These are phyloP conservation scores for Protophormia terraenovae DNA, from an alignment of 2,888 invertebrate genomes.

Conservation along the genomic window DNA sequence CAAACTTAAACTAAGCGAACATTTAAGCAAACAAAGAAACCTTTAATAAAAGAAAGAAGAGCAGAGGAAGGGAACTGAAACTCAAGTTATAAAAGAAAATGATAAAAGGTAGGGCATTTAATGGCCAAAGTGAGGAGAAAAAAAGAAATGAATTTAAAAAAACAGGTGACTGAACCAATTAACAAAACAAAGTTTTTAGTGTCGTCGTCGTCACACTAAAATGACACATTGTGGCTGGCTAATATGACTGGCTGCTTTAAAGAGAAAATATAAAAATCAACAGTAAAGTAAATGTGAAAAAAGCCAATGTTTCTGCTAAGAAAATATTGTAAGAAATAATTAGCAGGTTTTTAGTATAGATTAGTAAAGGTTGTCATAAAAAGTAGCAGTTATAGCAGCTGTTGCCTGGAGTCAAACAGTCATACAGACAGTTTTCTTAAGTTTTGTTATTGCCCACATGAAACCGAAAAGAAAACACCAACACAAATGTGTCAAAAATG, in stretches of 20 bases:
- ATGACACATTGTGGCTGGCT: slow-evolving; percentile 43
- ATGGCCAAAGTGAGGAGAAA: slow-evolving; percentile 4
- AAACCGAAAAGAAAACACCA: neutral
- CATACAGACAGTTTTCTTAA: neutral
- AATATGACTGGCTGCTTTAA: neutral
- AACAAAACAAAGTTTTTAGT: slow-evolving; percentile 71
- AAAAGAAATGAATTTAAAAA: slow-evolving; percentile 6
- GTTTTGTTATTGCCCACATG: neutral
- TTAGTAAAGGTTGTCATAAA: slow-evolving; percentile 64
- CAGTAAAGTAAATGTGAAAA: neutral
- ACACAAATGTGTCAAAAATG: slow-evolving; percentile 53
- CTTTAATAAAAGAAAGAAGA: neutral
- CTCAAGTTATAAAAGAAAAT: slow-evolving; percentile 12
- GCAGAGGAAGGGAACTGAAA: neutral
- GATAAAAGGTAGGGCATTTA: slow-evolving; percentile 15
- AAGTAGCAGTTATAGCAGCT: slow-evolving; percentile 52
- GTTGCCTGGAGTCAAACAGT: slow-evolving; percentile 44
- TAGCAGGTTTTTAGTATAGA: slow-evolving; percentile 62
- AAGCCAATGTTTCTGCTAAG: neutral
- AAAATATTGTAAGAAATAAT: slow-evolving; percentile 56
- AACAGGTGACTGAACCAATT: slow-evolving; percentile 80
- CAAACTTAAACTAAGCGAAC: slow-evolving; percentile 7
- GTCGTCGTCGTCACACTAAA: slow-evolving; percentile 51
- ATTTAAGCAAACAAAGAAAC: slow-evolving; percentile 5
- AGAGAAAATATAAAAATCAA: neutral